phyloP scores from a whole-genome alignment of 2,113 vertebrate genomes.

The Phoxinus phoxinus region DNA sequence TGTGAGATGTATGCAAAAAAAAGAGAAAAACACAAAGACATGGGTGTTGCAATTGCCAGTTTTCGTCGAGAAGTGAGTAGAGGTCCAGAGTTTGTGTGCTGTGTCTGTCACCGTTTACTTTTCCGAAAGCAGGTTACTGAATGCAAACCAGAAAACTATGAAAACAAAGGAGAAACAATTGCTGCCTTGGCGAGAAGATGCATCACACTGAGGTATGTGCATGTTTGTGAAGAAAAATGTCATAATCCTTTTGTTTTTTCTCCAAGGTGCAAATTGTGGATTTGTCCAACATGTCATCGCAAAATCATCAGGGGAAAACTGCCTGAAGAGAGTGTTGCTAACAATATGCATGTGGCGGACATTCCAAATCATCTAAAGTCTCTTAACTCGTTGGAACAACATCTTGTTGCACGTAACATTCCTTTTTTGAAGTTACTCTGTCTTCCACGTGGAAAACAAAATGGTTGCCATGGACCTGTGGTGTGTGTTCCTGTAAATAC shows the following conservation, averaged over 20 bases:
- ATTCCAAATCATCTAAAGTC: neutral
- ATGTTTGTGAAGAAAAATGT: slow-evolving; percentile 13
- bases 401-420: slow-evolving; percentile 39
- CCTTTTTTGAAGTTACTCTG: slow-evolving; percentile 38
- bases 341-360: neutral
- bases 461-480: slow-evolving; percentile 32
- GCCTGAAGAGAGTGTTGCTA: slow-evolving; percentile 1
- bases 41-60: neutral
- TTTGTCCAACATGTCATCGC: slow-evolving; percentile 38
- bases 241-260: neutral
- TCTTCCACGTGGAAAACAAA: slow-evolving; percentile 15
- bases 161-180: neutral
- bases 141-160: slow-evolving; percentile 12
- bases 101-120: slow-evolving; percentile 21
- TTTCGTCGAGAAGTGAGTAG: neutral
- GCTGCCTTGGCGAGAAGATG: slow-evolving; percentile 19
- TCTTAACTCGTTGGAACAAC: slow-evolving; percentile 34
- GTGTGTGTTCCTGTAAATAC: slow-evolving; percentile 21
- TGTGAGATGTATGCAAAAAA: neutral
- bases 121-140: slow-evolving; percentile 39
- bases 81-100: slow-evolving; percentile 35
- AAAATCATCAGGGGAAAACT: slow-evolving; percentile 26
- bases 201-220: slow-evolving; percentile 7
- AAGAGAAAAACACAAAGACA: neutral
- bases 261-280: slow-evolving; percentile 21